phyloP scores from a whole-genome alignment of 2,888 invertebrate genomes.

The Epirrhoe tristata region DNA sequence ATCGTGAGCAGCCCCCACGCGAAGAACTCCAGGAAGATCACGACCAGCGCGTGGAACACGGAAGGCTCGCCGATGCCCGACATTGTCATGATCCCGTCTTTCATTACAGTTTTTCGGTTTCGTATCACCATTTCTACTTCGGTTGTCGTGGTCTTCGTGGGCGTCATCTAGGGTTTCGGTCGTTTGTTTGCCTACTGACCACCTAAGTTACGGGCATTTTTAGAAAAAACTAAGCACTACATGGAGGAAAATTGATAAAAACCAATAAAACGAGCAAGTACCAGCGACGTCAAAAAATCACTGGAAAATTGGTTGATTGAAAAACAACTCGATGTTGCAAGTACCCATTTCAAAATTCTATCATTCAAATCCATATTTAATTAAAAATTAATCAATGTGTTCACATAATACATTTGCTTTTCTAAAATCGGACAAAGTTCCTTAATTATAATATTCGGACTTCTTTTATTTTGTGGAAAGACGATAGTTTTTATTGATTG shows the following conservation, averaged over 20 bases:
- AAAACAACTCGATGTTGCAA: slow-evolving; percentile 77
- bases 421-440: too few species aligned
- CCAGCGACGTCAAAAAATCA: slow-evolving; percentile 79
- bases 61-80: slow-evolving; percentile 96
- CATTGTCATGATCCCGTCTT: slow-evolving; percentile 95
- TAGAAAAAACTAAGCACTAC: slow-evolving; percentile 76
- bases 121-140: slow-evolving; percentile 95
- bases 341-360: slow-evolving; percentile 4
- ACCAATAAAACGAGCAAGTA: slow-evolving; percentile 61
- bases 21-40: slow-evolving; percentile 99
- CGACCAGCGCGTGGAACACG: slow-evolving; percentile 99
- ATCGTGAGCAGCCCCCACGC: slow-evolving; percentile 99
- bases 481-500: too few species aligned
- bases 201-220: slow-evolving; percentile 76
- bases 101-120: slow-evolving; percentile 93
- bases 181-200: slow-evolving; percentile 70
- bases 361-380: background rate
- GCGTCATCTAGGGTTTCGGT: slow-evolving; percentile 86
- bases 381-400: too few species aligned
- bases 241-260: slow-evolving; percentile 70
- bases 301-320: slow-evolving; percentile 70
- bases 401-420: too few species aligned
- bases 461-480: too few species aligned
- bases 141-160: slow-evolving; percentile 92
- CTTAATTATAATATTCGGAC: too few species aligned